Percentiles rank a stretch among this genome's conserved stretches.
phyloP scores from a whole-genome alignment of 2,888 invertebrate genomes.

The Ichneumoninae sp. region DNA sequence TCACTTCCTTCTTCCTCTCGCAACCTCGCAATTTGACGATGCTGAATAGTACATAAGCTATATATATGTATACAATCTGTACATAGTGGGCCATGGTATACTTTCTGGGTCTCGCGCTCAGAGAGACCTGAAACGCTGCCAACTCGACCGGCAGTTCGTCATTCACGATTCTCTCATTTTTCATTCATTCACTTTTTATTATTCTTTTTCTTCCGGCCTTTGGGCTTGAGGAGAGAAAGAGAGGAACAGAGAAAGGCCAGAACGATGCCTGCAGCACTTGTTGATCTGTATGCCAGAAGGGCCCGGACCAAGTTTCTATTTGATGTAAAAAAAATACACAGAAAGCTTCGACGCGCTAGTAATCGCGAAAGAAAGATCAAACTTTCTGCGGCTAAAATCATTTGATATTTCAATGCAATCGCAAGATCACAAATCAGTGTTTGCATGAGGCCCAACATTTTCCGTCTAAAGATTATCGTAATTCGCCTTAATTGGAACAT shows the following conservation, averaged over 20 bases:
- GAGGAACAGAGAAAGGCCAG: constrained; percentile 1
- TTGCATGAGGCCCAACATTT: neutral
- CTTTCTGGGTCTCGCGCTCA: constrained; percentile 22
- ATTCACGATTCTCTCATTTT: constrained; percentile 59
- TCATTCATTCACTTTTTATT: constrained; percentile 51
- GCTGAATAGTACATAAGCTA: neutral
- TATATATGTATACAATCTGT: neutral
- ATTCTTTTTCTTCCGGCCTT: constrained; percentile 2
- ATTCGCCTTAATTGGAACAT: neutral
- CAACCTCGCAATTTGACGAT: constrained; percentile 8
- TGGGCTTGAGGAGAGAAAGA: neutral
- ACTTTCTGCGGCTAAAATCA: neutral
- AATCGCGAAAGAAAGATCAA: constrained; percentile 3
- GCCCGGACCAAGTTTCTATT: constrained; percentile 22
- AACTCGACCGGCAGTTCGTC: constrained; percentile 62
- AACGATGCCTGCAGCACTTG: constrained; percentile 47
- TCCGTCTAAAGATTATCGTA: neutral
- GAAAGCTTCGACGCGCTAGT: constrained; percentile 4
- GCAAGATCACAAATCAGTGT: neutral
- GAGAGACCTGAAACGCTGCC: constrained; percentile 57
- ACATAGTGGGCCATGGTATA: neutral
- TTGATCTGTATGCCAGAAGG: constrained; percentile 47
- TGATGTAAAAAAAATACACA: constrained; percentile 18
- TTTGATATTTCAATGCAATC: neutral
- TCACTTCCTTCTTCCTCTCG: constrained; percentile 33